phyloP scores from a whole-genome alignment of 2,113 vertebrate species.

The Lasiurus borealis region DNA sequence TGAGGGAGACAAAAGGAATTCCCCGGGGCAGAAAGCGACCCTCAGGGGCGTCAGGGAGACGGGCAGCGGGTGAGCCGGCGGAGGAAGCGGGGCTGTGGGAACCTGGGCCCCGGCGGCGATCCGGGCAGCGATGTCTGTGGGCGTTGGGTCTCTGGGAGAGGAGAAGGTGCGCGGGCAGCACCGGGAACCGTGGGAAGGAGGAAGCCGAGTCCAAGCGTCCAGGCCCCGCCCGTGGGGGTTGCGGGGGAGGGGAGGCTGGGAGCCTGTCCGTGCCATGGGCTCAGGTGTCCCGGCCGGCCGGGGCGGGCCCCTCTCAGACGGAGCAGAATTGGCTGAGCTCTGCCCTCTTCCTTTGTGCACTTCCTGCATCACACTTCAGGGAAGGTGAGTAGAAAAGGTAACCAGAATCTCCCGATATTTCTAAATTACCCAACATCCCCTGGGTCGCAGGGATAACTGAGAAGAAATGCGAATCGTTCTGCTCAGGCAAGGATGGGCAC shows the following conservation, averaged over 20 bases:
- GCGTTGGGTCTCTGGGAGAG: neutral
- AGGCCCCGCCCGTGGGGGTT: neutral
- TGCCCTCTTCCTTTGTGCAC: rapidly evolving
- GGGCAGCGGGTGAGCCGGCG: neutral
- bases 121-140: neutral
- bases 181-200: neutral
- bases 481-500: neutral
- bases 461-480: neutral
- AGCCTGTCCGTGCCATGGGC: neutral
- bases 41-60: neutral
- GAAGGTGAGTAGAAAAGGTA: neutral
- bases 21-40: neutral
- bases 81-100: neutral
- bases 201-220: neutral
- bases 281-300: too few species aligned
- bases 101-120: neutral
- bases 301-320: too few species aligned
- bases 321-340: neutral
- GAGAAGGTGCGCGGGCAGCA: neutral
- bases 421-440: neutral
- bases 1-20: neutral
- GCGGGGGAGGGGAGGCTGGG: too few species aligned
- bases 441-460: neutral
- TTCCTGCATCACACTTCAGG: neutral
- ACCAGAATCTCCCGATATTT: neutral